Conservation (phyloP, 2,888 invertebrate species). For the Lepidochrysops patricia region DNA sequence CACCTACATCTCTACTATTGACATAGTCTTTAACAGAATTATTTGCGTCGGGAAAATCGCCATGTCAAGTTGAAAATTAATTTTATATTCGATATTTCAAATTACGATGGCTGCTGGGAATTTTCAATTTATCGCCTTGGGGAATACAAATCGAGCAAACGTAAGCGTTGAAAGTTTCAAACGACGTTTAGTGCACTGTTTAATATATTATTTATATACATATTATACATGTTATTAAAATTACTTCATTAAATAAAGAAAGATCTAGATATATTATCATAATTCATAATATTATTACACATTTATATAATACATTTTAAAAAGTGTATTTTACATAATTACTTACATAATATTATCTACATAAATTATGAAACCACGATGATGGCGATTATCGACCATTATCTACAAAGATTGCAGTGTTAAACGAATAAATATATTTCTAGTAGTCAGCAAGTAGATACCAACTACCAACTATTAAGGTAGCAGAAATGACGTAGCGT, state of each 20-base stretch:
- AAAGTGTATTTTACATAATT: too few species aligned
- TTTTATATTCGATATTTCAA: constrained; percentile 12
- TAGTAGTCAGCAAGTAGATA: not conserved
- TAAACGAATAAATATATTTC: not conserved
- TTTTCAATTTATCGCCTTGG: constrained; percentile 12
- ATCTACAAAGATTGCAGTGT: not conserved
- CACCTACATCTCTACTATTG: not conserved
- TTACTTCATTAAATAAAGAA: too few species aligned
- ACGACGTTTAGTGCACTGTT: not conserved
- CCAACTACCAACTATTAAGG: too few species aligned
- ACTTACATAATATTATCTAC: too few species aligned
- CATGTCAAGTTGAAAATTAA: constrained; percentile 7
- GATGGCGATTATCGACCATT: too few species aligned
- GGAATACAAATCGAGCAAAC: constrained; percentile 8
- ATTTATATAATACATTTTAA: too few species aligned
- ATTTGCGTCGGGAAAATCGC: not conserved
- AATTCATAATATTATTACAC: too few species aligned
- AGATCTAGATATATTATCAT: too few species aligned
- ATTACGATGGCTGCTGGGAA: constrained; percentile 5
- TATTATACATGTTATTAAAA: not conserved
- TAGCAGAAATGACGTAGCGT: not conserved
- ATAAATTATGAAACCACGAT: too few species aligned
- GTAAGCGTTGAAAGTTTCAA: not conserved
- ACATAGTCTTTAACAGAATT: not conserved
- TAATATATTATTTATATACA: not conserved